phyloP scores from a whole-genome alignment of 2,113 vertebrate genomes.

The Cygnus atratus region DNA sequence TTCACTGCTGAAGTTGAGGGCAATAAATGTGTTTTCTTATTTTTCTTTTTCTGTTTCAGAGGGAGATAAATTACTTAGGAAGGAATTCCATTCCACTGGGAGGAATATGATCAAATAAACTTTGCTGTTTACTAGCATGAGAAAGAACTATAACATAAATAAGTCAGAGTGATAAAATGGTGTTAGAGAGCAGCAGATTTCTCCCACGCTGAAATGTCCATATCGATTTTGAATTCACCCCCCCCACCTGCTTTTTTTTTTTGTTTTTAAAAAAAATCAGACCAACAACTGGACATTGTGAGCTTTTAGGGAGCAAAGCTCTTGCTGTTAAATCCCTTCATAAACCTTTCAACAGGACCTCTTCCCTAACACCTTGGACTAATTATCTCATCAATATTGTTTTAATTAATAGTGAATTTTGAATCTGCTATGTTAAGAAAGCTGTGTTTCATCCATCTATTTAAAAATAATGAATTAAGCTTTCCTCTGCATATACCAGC shows the following conservation, averaged over 20 bases:
- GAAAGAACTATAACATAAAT: neutral
- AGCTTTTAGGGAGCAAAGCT: neutral
- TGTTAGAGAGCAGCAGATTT: neutral
- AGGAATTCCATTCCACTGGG: neutral
- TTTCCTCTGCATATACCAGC: neutral
- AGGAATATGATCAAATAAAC: neutral
- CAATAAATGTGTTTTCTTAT: neutral
- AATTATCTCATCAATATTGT: neutral
- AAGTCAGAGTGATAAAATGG: neutral
- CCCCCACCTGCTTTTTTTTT: neutral
- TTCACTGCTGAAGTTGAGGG: accelerated
- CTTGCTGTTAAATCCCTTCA: neutral
- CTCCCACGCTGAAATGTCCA: accelerated
- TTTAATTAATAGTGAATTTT: neutral
- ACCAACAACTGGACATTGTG: neutral
- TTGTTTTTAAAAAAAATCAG: neutral
- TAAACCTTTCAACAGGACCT: neutral
- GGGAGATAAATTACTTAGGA: neutral
- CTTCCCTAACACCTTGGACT: neutral
- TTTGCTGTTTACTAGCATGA: neutral
- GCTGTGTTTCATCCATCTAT: neutral
- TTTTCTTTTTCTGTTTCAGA: neutral
- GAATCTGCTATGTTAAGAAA: neutral
- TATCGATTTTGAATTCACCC: neutral
- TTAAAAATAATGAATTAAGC: neutral